Evolutionary conservation across 2,888 invertebrate species (phyloP).

Genomic region (Diaperis boleti): DNA sequence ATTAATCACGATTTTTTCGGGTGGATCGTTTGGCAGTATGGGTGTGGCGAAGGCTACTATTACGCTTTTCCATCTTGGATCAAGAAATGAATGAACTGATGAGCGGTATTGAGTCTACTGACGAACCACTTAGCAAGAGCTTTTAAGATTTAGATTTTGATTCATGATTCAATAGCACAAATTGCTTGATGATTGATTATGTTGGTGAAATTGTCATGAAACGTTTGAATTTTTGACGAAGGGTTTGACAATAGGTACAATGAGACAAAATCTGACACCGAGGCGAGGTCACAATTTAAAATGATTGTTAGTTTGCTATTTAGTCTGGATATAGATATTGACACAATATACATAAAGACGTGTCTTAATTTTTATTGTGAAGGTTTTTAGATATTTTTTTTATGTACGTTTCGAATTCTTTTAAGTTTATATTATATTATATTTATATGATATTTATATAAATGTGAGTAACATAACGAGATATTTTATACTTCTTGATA

Average conservation of each 20-base stretch:
- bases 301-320: background rate
- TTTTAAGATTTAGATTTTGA: constrained; percentile 22
- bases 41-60: constrained; percentile 32
- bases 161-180: constrained; percentile 25
- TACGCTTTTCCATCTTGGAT: constrained; percentile 18
- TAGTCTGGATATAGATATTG: too few relatives aligned
- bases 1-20: constrained; percentile 34
- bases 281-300: background rate
- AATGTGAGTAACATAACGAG: too few relatives aligned
- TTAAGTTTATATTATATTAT: too few relatives aligned
- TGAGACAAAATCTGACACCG: background rate
- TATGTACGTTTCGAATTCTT: too few relatives aligned
- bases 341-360: too few relatives aligned
- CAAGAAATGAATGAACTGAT: constrained; percentile 38
- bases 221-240: constrained; percentile 4
- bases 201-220: constrained; percentile 18
- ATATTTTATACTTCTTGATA: too few relatives aligned
- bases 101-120: constrained; percentile 29
- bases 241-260: background rate
- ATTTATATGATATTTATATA: too few relatives aligned
- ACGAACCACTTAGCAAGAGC: constrained; percentile 29
- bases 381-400: too few relatives aligned
- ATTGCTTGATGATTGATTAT: constrained; percentile 33
- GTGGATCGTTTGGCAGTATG: constrained; percentile 14
- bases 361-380: too few relatives aligned